Evolutionary conservation across 2,888 invertebrate species (phyloP).

Genomic region (Noctua comes): DNA sequence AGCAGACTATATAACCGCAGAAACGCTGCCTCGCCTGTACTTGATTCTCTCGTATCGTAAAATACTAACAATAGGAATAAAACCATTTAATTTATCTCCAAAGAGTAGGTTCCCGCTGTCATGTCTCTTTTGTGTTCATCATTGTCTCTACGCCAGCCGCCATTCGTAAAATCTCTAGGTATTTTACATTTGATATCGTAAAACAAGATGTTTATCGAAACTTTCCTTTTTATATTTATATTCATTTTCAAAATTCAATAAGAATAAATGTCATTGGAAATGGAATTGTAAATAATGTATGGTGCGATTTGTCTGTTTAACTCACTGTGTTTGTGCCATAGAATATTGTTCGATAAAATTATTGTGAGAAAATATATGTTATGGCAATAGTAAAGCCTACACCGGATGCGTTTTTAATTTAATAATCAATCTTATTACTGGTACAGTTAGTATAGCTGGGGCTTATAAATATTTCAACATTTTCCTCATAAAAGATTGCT

Average conservation of each 20-base stretch:
- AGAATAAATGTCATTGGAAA: constrained; percentile 57
- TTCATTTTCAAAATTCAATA: constrained; percentile 60
- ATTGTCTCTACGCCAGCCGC: constrained; percentile 63
- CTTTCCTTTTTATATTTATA: constrained; percentile 66
- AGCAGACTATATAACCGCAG: constrained; percentile 50
- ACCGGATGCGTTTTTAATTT: constrained; percentile 19
- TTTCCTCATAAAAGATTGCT: constrained; percentile 2
- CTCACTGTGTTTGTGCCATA: constrained; percentile 8
- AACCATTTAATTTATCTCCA: constrained; percentile 75
- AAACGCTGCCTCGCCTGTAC: constrained; percentile 50
- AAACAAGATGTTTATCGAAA: constrained; percentile 69
- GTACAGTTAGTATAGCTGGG: neutral
- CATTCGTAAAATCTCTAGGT: constrained; percentile 67
- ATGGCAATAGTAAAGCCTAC: neutral
- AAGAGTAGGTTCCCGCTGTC: constrained; percentile 66
- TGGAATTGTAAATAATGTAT: constrained; percentile 57
- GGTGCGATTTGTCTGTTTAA: constrained; percentile 30
- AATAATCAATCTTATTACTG: constrained; percentile 3
- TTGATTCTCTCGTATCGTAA: constrained; percentile 71
- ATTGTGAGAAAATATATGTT: constrained; percentile 18
- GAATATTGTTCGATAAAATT: neutral
- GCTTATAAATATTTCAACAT: neutral
- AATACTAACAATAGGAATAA: constrained; percentile 77
- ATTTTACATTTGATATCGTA: constrained; percentile 69
- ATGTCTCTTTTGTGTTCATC: constrained; percentile 65